A percentile compares a stretch with the other conserved stretches of the same genome.
Evolutionary conservation across 2,888 invertebrate species (phyloP).

Genomic region (Ceratothoa steindachneri): DNA sequence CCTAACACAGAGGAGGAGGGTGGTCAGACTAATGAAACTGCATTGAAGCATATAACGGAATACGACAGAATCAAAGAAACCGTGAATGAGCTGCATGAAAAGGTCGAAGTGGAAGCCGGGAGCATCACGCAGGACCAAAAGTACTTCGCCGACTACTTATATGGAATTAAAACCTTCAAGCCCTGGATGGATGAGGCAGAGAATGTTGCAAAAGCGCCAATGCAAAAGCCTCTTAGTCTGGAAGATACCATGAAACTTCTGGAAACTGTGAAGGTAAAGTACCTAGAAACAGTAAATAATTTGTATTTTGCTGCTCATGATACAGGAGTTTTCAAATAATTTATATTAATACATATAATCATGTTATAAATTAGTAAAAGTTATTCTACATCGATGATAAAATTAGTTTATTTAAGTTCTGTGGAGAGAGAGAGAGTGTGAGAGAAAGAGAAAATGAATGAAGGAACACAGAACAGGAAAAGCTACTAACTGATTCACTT

Average conservation of each 20-base stretch:
- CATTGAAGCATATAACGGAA: constrained; percentile 42
- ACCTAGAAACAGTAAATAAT: too few species aligned
- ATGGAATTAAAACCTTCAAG: constrained; percentile 47
- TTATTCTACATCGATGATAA: too few species aligned
- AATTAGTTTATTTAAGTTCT: too few species aligned
- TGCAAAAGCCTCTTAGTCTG: constrained; percentile 37
- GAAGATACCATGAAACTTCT: constrained; percentile 39
- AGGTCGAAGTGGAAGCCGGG: constrained; percentile 44
- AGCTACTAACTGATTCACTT: not conserved
- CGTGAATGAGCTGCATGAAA: constrained; percentile 43
- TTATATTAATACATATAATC: too few species aligned
- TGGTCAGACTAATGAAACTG: constrained; percentile 44
- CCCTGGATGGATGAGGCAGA: constrained; percentile 46
- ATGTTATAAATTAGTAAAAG: too few species aligned
- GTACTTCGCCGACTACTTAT: constrained; percentile 46
- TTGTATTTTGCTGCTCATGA: too few species aligned
- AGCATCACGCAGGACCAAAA: constrained; percentile 47
- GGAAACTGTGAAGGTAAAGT: constrained; percentile 32
- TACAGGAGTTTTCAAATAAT: too few species aligned
- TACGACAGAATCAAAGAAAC: constrained; percentile 44
- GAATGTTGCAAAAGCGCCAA: constrained; percentile 29
- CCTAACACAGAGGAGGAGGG: constrained; percentile 31
- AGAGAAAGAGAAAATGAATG: not conserved
- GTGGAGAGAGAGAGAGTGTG: not conserved
- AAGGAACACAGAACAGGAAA: too few species aligned